These are phyloP conservation scores for Grantiella picta DNA, from an alignment of 2,113 vertebrate genomes.

Conservation along the genomic window DNA sequence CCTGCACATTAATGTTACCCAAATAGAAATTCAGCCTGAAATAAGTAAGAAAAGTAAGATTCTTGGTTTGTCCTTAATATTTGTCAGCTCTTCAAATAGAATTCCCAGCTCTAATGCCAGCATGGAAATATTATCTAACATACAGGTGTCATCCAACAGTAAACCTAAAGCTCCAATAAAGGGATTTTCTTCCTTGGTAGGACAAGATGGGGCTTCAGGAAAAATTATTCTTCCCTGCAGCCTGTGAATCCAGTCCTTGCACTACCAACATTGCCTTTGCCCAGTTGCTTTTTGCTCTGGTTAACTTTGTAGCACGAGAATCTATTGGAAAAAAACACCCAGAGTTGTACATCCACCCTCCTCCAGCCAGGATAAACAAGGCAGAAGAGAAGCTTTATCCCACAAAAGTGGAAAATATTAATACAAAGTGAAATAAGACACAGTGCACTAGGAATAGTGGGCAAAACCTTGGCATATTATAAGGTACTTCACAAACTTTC, in stretches of 20 bases:
- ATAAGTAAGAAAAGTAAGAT: neutral
- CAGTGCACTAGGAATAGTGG: neutral
- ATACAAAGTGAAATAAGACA: neutral
- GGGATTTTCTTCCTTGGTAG: neutral
- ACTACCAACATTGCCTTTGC: neutral
- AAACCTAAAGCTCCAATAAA: neutral
- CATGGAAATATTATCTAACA: neutral
- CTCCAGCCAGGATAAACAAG: neutral
- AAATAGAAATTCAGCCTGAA: neutral
- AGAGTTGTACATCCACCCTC: neutral
- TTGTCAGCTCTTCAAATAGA: neutral
- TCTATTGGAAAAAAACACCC: neutral
- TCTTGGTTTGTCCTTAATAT: neutral
- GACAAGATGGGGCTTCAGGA: neutral
- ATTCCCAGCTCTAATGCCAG: neutral
- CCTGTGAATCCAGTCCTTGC: neutral
- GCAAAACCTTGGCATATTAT: neutral
- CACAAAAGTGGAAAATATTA: neutral
- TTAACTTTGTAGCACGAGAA: neutral
- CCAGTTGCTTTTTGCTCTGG: neutral
- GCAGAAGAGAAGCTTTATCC: neutral
- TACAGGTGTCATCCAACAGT: neutral
- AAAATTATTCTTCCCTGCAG: neutral
- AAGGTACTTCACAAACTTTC: neutral
- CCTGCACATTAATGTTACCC: neutral